Conservation (phyloP, 2,888 invertebrate genomes). For the Drepanosiphum platanoidis region DNA sequence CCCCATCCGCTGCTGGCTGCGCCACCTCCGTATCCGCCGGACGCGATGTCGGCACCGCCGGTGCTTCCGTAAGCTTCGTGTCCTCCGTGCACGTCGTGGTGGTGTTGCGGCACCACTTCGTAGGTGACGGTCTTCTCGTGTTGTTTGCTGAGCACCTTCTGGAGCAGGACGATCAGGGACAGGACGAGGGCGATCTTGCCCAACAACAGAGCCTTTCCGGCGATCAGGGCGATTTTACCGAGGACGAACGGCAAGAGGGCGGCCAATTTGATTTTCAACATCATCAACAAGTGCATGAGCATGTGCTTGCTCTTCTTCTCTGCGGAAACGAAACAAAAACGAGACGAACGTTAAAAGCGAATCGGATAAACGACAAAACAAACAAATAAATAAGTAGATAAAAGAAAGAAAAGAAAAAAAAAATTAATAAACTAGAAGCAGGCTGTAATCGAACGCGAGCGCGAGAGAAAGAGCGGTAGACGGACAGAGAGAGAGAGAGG, state of each 20-base stretch:
- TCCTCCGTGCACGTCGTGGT: slow-evolving; percentile 78
- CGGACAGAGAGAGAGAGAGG: background rate
- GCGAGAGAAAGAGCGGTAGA: no score
- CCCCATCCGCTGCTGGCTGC: slow-evolving; percentile 73
- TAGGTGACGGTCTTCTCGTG: slow-evolving; percentile 88
- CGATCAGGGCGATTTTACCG: slow-evolving; percentile 84
- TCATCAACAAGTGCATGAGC: slow-evolving; percentile 79
- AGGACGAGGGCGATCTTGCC: slow-evolving; percentile 86
- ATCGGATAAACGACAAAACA: background rate
- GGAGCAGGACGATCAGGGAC: slow-evolving; percentile 84
- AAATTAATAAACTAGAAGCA: no score
- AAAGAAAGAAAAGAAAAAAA: background rate
- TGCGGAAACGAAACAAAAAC: slow-evolving; percentile 2
- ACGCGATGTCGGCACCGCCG: slow-evolving; percentile 69
- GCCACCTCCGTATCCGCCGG: slow-evolving; percentile 70
- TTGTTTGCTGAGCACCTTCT: slow-evolving; percentile 76
- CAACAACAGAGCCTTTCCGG: slow-evolving; percentile 84
- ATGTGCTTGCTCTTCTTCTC: slow-evolving; percentile 78
- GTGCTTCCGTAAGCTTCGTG: slow-evolving; percentile 72
- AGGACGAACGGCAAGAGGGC: slow-evolving; percentile 81
- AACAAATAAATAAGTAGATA: background rate
- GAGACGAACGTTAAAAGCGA: background rate
- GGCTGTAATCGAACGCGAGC: no score
- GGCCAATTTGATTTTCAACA: slow-evolving; percentile 81
- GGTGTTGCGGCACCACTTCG: slow-evolving; percentile 86